Evolutionary conservation across 2,113 vertebrate species (phyloP), one percentile per base, ranked within the genome.

Genomic region (Oreochromis niloticus): DNA sequence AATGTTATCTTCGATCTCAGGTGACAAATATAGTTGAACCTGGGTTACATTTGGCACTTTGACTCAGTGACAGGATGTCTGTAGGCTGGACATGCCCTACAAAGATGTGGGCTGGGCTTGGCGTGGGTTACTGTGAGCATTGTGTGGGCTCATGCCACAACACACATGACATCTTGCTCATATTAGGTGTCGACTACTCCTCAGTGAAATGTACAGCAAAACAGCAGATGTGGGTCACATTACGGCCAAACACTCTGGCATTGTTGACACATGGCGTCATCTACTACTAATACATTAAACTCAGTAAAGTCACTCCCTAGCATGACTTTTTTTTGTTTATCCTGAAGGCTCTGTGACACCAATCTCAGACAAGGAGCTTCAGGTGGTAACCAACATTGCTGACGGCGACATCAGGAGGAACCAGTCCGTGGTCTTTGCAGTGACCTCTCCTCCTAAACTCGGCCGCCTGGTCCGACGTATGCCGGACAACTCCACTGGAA

Each of bases 381-480:
- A 95, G 95, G 97, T 97, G 41, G 92, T 97, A 83, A 97, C 97
- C 87, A 98, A 95, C 81, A 96, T 97, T 73, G 73, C 90, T 52
- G 27, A 78, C 75, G 91, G 87, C 30, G 95, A 94, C 36, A 57
- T 59, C 46, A 80, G 78, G 81, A 95, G 95, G 92, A 98, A 97
- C 92, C 97, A 96, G 88, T 96, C 95, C 22, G 80, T 98, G 87
- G 92, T 94, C 75, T 98, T 97, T 71, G 91, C 86, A 2, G 84
- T 97, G 71, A 89, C 96, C 6, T 88, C 87, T 87, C 94, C 95
- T 66, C 97, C 97, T 16, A 97, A 96, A 91, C 94, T 97, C 3
- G 97, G 98, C 61, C 95, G 89, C 43, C 93, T 99, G 85, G 84
- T 98, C 61, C 93, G 55, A 79, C 82, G 93, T 9, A 88, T 92